Conservation (phyloP, 2,888 invertebrate species). For the Drosophila imparisetae region DNA sequence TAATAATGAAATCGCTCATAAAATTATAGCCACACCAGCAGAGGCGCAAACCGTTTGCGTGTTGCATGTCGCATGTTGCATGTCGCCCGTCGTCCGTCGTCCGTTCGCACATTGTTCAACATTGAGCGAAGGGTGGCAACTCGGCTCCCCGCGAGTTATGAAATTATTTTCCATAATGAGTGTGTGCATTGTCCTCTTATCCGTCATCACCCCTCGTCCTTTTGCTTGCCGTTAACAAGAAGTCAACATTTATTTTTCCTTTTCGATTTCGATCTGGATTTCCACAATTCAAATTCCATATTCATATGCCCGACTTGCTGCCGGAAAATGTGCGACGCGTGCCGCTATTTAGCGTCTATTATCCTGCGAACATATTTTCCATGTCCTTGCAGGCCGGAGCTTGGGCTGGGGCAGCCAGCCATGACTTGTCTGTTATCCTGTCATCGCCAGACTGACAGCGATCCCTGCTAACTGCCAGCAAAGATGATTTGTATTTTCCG, state of each 20-base stretch:
- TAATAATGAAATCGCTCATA: conserved; percentile 82
- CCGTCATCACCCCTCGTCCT: conserved; percentile 35
- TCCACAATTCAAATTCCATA: conserved; percentile 55
- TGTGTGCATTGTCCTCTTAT: conserved; percentile 31
- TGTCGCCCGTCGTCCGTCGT: conserved; percentile 34
- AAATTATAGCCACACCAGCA: conserved; percentile 80
- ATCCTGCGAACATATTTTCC: conserved; percentile 80
- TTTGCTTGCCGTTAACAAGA: conserved; percentile 61
- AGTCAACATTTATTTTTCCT: conserved; percentile 67
- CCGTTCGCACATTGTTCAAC: conserved; percentile 59
- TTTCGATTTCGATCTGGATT: conserved; percentile 48
- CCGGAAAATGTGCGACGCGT: conserved; percentile 82
- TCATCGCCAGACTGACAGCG: conserved; percentile 21
- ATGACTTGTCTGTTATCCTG: conserved; percentile 43
- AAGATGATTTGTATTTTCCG: conserved; percentile 60
- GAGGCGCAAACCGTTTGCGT: conserved; percentile 47
- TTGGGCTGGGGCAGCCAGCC: background rate
- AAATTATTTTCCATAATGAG: conserved; percentile 85
- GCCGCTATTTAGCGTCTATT: conserved; percentile 84
- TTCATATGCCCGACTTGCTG: conserved; percentile 43
- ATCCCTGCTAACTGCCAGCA: conserved; percentile 30
- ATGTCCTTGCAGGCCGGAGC: conserved; percentile 44
- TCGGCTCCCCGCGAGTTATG: conserved; percentile 83
- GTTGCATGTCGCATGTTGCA: conserved; percentile 54
- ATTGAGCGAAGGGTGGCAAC: conserved; percentile 45